Conservation (phyloP, 92 coral and sea anemone species). For the Umimayanthus chanpuru region DNA sequence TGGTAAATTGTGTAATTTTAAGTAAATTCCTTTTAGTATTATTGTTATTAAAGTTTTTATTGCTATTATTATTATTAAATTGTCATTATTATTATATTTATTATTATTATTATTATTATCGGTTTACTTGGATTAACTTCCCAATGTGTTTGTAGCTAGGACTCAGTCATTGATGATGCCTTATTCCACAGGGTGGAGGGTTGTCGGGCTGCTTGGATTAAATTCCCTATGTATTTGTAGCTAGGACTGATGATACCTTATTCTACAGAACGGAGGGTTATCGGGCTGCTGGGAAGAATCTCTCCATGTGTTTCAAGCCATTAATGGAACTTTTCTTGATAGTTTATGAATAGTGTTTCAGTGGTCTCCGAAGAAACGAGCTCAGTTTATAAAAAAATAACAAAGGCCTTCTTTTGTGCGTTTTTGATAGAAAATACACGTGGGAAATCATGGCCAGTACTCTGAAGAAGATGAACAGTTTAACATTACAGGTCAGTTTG, state of each 20-base stretch:
- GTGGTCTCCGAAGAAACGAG: neutral
- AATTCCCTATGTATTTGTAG: neutral
- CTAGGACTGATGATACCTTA: neutral
- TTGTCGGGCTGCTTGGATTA: neutral
- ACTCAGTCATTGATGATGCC: neutral
- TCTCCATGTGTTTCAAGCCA: neutral
- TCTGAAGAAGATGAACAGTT: constrained; percentile 73
- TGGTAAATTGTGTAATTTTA: too few species aligned
- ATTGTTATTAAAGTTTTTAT: too few species aligned
- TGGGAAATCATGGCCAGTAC: constrained; percentile 94
- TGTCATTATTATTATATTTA: too few species aligned
- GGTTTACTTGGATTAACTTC: neutral
- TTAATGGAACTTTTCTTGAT: neutral
- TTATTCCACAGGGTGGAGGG: neutral
- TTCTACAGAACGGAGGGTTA: neutral
- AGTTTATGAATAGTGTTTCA: neutral
- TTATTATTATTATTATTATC: too few species aligned
- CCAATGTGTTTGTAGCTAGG: neutral
- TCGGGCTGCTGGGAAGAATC: neutral
- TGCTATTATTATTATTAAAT: too few species aligned
- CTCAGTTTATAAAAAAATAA: neutral
- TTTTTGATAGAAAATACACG: constrained; percentile 57
- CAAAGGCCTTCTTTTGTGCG: too few species aligned
- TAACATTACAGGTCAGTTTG: constrained; percentile 44
- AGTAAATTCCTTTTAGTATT: too few species aligned